Percentiles rank a stretch among this genome's conserved stretches.
Conservation (phyloP, 2,797 vertebrate species). For the Falco naumanni region DNA sequence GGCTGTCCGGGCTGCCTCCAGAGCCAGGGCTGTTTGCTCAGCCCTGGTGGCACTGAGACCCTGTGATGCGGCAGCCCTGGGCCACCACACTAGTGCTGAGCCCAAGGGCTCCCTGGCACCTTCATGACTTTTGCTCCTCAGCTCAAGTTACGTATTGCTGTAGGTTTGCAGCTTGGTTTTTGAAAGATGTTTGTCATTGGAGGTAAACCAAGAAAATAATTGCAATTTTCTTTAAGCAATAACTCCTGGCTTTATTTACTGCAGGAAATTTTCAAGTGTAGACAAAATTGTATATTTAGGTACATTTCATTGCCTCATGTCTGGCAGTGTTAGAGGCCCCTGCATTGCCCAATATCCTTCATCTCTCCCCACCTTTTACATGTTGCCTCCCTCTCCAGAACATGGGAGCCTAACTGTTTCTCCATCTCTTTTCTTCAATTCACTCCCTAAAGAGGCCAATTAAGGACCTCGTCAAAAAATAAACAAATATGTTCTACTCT, state of each 20-base stretch:
- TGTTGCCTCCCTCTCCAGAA: neutral
- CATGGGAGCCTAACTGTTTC: neutral
- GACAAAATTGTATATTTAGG: neutral
- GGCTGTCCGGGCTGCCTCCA: neutral
- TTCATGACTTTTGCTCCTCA: neutral
- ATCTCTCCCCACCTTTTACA: neutral
- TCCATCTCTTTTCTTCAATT: slow-evolving; percentile 3
- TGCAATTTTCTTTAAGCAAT: neutral
- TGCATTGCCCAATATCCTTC: neutral
- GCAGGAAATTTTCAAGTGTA: neutral
- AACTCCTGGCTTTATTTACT: neutral
- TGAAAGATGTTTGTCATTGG: neutral
- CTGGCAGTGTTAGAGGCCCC: neutral
- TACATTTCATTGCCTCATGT: neutral
- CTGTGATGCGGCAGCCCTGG: accelerated
- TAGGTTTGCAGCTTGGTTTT: neutral
- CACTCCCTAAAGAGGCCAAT: neutral
- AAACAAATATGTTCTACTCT: slow-evolving; percentile 8
- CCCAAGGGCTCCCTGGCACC: accelerated
- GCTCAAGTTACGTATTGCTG: neutral
- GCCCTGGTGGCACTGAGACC: neutral
- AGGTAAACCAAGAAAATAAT: neutral
- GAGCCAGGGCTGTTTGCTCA: neutral
- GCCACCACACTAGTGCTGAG: accelerated
- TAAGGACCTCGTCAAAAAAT: neutral